These are phyloP conservation scores for Mormyrus hasselquistii DNA, from an alignment of 2,797 vertebrate species.

Conservation along the genomic window DNA sequence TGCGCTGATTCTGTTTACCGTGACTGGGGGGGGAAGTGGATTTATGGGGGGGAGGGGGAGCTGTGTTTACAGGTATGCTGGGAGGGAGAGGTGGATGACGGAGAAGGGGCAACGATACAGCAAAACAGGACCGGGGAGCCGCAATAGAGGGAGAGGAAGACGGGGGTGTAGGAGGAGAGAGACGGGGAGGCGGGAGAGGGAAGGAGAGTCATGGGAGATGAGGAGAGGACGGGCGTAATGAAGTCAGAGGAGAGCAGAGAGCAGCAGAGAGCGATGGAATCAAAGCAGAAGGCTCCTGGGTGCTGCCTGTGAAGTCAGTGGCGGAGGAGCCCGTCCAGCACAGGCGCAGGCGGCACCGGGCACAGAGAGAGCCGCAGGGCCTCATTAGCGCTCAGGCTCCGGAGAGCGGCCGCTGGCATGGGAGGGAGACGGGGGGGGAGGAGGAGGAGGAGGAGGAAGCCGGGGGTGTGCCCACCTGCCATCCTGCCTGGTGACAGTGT, in stretches of 20 bases:
- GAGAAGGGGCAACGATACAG: not conserved
- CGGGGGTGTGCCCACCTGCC: slow-evolving; percentile 71
- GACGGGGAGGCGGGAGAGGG: slow-evolving; percentile 23
- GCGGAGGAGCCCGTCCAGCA: too few species aligned
- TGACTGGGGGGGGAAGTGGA: slow-evolving; percentile 43
- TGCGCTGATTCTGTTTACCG: slow-evolving; percentile 65
- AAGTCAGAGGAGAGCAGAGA: not conserved
- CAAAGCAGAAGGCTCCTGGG: slow-evolving; percentile 26
- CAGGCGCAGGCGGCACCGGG: not conserved
- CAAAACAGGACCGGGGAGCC: not conserved
- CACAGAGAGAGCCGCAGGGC: not conserved
- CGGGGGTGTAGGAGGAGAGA: slow-evolving; percentile 28
- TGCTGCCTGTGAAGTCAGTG: slow-evolving; percentile 5
- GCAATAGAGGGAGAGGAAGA: too few species aligned
- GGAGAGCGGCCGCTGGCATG: not conserved
- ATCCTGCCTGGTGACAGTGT: slow-evolving; percentile 92
- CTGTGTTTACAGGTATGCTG: slow-evolving; percentile 6
- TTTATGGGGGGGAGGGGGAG: slow-evolving; percentile 32
- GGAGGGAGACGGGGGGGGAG: too few species aligned
- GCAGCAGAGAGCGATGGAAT: slow-evolving; percentile 24
- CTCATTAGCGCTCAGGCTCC: not conserved
- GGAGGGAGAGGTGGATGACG: not conserved
- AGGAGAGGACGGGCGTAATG: not conserved
- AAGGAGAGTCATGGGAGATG: not conserved
- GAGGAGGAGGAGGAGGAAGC: not conserved